Evolutionary conservation across 2,888 invertebrate species (phyloP), one percentile per base, ranked within the genome.

Genomic region (Zygothrica quintamaculata): DNA sequence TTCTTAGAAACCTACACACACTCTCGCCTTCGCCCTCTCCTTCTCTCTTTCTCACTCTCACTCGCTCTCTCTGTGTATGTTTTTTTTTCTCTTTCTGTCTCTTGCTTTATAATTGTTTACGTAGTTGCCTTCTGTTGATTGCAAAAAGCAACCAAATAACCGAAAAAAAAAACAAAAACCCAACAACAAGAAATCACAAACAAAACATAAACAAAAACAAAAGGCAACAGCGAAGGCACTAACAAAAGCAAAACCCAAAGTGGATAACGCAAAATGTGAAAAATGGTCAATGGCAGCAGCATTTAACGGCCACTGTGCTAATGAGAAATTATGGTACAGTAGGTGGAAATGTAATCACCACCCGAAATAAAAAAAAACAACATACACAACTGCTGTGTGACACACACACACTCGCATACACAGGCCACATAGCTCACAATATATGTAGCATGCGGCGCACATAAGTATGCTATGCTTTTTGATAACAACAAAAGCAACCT

Each of bases 271-370:
- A 61, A 68, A n/a, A 58, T 74, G 74, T 72, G 59, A 72, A 60
- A 72, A 74, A 74, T 72, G 70, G 64, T 59, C 74, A 74, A 64
- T 70, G 64, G 51, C 58, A 74, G 59, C 74, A 55, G 58, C 75
- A 71, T 74, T 71, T 68, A 71, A 71, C 71, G 87, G 89, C 81
- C 88, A 87, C 80, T 89, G 77, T 81, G 84, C 87, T 89, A 89
- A 89, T 89, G 89, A 88, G 88, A 89, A 89, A 89, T 88, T 88
- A 88, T 79, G 73, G 77, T 73, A 70, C 75, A 77, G 62, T 77
- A 59, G 66, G 71, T 65, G 62, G 60, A 74, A 85, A 59, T 72
- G 62, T 73, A 61, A 73, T 62, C 66, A 59, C 44, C 39, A n/a
- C 22, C 48, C 37, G 36, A 34, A 18, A 16, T 29, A n/a, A n/a